phyloP scores from a whole-genome alignment of 2,888 invertebrate species.

The Patella ulyssiponensis region DNA sequence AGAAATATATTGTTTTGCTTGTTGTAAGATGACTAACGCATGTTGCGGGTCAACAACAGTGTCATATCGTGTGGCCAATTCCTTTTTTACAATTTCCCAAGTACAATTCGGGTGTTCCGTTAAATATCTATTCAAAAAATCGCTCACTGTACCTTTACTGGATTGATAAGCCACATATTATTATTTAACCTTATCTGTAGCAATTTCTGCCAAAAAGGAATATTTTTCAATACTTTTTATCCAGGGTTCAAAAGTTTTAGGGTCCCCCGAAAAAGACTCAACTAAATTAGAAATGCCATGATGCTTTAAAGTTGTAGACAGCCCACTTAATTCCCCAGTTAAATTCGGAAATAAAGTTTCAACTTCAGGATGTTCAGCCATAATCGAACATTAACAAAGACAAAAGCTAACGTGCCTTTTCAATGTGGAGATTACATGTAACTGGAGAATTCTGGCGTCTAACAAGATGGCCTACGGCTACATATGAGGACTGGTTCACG shows the following conservation, averaged over 20 bases:
- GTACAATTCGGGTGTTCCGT: not conserved
- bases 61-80: not conserved
- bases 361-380: no score
- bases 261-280: no score
- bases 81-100: not conserved
- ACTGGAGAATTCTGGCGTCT: no score
- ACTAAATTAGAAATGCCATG: no score
- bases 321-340: no score
- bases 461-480: no score
- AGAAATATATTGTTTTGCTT: not conserved
- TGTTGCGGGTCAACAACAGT: not conserved
- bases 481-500: no score
- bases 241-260: not conserved
- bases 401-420: no score
- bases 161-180: not conserved
- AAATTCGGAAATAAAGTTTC: no score
- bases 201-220: not conserved
- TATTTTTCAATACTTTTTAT: not conserved
- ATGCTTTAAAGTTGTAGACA: no score
- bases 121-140: not conserved
- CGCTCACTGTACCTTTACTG: not conserved
- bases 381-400: no score
- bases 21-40: not conserved
- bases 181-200: not conserved
- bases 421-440: no score